Evolutionary conservation across 1,140 invertebrate species (phyloP), one percentile per base, ranked within the genome.

Genomic region (Leptoteleia sp.): DNA sequence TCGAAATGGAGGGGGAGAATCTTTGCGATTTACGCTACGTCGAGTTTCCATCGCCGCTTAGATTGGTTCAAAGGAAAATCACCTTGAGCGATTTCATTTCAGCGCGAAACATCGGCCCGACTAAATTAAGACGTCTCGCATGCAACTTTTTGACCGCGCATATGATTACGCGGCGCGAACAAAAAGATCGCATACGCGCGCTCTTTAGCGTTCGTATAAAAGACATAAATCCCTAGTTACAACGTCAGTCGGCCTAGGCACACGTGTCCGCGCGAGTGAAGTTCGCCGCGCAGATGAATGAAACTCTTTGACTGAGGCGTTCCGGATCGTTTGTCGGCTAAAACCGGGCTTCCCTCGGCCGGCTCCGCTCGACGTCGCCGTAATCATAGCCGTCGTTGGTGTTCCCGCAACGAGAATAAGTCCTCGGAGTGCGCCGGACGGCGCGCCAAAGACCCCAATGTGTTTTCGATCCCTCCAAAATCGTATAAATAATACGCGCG

Each of bases 211-310:
- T 62, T 68, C 81, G 79, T 81, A 83, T 81, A 84, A 86, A 84
- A 76, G 75, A 76, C 83, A 87, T 86, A 87, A 87, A 87, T 86
- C 81, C 82, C 48, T 65, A 81, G 85, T 85, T 87, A 86, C 83
- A 87, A 83, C 84, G 80, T 65, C 52, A 78, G 73, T 37, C 76
- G 52, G 75, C 38, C 67, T 72, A 71, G 54, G 75, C 86, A 86
- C 84, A 86, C 84, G 84, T 87, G 83, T 87, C 81, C 57, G 77
- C 45, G 45, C 79, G 84, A 87, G 82, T 86, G 83, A 87, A 86
- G 83, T 86, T 85, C 76, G 85, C 85, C 85, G 84, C 84, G 61
- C 72, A 80, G 77, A 86, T 87, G 86, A 87, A 87, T 87, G 85
- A 85, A 87, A 87, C 83, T 85, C 85, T 87, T 87, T 87, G 85